Base-by-base conservation (phyloP, 2,888 invertebrate genomes). In the Plagodis dolabraria region DNA sequence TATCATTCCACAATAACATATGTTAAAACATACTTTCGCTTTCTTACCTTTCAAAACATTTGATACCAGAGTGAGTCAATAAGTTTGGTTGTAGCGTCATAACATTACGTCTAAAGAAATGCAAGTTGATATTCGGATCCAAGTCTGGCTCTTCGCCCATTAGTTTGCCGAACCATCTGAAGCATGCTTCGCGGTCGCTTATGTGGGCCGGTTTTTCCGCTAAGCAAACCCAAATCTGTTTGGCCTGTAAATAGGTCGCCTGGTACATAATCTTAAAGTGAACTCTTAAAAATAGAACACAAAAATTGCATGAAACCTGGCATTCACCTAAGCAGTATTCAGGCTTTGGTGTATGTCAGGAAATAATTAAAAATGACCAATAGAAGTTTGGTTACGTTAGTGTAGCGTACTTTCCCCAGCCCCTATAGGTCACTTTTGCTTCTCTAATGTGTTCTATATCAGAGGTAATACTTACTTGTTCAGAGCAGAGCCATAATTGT, bases 71-170 rank as follows among this genome's bases (percentile, higher is more conserved):
- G 86, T 99, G 98, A 6, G 99, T 98, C 46, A 99, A 93, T 70
- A 98, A 93, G 70, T 96, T 95, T 1, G 99, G 98, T 87, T 99
- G 97, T 75, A 99, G 93, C 79, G 97, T 97, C 71, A 99, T 94
- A 71, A 99, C 96, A 82, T 99, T 98, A 76, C 96, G 96, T 87
- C 98, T 97, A 93, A 99, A 99, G 92, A 99, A 99, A 85, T 98
- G 98, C 83, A 97, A 95, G 79, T 98, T 98, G 57, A 99, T 98
- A 71, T 98, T 98, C 0, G 99, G 99, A 90, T 99, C 99, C 55
- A 99, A 91, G 86, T 99, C 99, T 0, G 99, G 98, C 81, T 99
- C 99, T 73, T 99, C 99, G 12, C 97, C 97, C 98, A 98, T 98
- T 42, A 98, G 90, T 89, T 99, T 99, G 43, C 98, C 98, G 92